Evolutionary conservation across 2,888 invertebrate species (phyloP).

Genomic region (Strigamia maritima): DNA sequence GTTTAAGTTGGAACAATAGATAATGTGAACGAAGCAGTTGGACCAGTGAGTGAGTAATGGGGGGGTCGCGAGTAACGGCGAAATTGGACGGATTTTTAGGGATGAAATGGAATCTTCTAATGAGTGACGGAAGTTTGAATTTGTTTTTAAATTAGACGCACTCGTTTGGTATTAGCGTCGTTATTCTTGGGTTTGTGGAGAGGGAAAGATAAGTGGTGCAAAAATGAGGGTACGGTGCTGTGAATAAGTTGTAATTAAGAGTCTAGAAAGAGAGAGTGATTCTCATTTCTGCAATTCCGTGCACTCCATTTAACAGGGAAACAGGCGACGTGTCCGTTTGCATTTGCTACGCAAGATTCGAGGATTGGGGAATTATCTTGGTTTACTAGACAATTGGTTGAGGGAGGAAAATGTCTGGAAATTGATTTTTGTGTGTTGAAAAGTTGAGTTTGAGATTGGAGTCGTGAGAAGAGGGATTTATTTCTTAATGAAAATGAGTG

Average conservation of each 20-base stretch:
- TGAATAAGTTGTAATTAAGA: constrained; percentile 15
- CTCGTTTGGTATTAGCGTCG: not conserved
- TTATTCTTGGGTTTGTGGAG: not conserved
- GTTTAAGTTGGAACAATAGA: not conserved
- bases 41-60: not conserved
- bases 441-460: no score
- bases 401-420: not conserved
- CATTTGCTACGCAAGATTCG: not conserved
- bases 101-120: no score
- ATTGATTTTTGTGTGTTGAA: no score
- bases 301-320: not conserved
- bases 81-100: no score
- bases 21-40: not conserved
- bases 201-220: not conserved
- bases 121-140: not conserved
- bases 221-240: not conserved
- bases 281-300: not conserved
- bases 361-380: constrained; percentile 1
- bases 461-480: no score
- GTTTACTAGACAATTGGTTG: no score
- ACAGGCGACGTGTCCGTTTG: constrained; percentile 20
- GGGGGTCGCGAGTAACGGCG: no score
- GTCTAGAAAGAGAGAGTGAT: not conserved
- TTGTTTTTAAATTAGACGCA: not conserved
- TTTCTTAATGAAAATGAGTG: no score